These are phyloP conservation scores for Cygnus atratus DNA, from an alignment of 2,113 vertebrate species.

Conservation along the genomic window DNA sequence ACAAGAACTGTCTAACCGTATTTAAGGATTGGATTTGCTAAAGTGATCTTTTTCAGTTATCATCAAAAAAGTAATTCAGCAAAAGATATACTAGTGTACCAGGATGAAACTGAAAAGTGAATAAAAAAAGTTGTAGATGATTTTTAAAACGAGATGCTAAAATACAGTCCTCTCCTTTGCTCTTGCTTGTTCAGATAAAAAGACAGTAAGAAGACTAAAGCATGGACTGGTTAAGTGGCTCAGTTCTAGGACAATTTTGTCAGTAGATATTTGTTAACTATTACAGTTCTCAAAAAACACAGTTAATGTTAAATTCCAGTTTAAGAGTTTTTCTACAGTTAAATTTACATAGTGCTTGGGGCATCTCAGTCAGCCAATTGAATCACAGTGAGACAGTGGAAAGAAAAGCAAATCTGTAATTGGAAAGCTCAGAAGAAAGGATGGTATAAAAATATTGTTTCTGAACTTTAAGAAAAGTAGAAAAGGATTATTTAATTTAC, in stretches of 20 bases:
- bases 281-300: neutral
- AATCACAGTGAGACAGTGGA: neutral
- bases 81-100: neutral
- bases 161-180: neutral
- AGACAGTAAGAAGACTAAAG: neutral
- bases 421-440: neutral
- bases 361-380: neutral
- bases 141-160: neutral
- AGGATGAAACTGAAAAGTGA: neutral
- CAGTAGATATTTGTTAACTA: no score
- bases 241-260: no score
- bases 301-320: neutral
- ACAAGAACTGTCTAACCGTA: no score
- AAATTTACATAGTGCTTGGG: neutral
- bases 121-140: fast-evolving
- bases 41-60: neutral
- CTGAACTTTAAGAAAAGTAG: neutral
- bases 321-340: neutral
- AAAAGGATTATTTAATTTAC: neutral
- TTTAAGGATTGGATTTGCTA: neutral
- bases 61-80: neutral
- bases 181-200: neutral
- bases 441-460: neutral
- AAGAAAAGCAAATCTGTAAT: neutral
- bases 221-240: neutral